A percentile compares a stretch with the other conserved stretches of the same genome.
Evolutionary conservation across 2,888 invertebrate genomes (phyloP).

Genomic region (Leptinotarsa peninsularis): DNA sequence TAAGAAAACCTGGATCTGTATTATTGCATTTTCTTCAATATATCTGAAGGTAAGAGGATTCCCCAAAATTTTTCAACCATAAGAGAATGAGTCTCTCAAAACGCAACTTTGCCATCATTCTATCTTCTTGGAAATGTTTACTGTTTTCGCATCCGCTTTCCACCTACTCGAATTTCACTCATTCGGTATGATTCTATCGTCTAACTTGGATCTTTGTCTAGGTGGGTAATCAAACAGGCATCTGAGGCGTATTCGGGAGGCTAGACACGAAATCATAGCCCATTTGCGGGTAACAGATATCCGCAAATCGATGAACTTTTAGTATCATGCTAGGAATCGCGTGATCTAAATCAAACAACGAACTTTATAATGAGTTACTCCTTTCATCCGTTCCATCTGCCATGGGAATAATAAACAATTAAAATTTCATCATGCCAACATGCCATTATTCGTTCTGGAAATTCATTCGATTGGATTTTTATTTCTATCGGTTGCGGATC

Average conservation of each 20-base stretch:
- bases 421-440: constrained; percentile 33
- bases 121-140: too few relatives aligned
- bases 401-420: constrained; percentile 34
- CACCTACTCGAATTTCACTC: too few relatives aligned
- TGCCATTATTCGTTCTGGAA: constrained; percentile 26
- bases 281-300: constrained; percentile 12
- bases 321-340: constrained; percentile 18
- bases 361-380: constrained; percentile 36
- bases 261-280: background rate
- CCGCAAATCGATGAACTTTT: constrained; percentile 14
- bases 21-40: too few relatives aligned
- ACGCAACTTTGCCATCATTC: too few relatives aligned
- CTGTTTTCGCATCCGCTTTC: too few relatives aligned
- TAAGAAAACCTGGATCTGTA: too few relatives aligned
- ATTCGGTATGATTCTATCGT: background rate
- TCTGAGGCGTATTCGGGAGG: background rate
- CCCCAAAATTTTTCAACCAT: too few relatives aligned
- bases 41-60: too few relatives aligned
- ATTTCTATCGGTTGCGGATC: background rate
- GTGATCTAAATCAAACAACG: constrained; percentile 31
- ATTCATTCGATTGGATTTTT: constrained; percentile 6
- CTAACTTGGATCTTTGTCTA: background rate
- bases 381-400: constrained; percentile 29
- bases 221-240: background rate
- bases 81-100: too few relatives aligned